Percentiles rank a stretch among this genome's conserved stretches.
Conservation (phyloP, 2,797 vertebrate species). For the Xerus rutilus region DNA sequence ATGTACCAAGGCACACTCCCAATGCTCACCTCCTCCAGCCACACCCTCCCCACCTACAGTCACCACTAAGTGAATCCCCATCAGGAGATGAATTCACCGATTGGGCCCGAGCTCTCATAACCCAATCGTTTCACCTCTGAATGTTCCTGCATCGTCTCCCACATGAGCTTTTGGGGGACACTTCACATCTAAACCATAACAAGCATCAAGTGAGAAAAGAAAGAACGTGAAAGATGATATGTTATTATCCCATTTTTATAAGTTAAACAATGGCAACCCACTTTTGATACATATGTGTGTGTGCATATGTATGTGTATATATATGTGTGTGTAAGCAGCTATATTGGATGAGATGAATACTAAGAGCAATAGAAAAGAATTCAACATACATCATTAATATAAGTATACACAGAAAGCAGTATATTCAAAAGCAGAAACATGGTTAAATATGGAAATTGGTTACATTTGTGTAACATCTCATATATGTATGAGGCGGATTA, state of each 20-base stretch:
- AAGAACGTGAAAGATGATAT: not conserved
- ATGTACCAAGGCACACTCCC: too few relatives aligned
- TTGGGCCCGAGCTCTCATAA: too few relatives aligned
- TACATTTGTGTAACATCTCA: not conserved
- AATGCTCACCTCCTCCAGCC: too few relatives aligned
- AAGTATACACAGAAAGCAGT: not conserved
- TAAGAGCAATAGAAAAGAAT: not conserved
- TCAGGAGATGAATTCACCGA: too few relatives aligned
- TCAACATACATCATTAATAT: not conserved
- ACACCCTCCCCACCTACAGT: too few relatives aligned
- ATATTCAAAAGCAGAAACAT: not conserved
- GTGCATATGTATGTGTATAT: too few relatives aligned
- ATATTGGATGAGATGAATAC: not conserved
- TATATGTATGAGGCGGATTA: not conserved
- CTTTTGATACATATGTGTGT: not conserved
- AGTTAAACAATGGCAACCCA: not conserved
- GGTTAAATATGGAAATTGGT: too few relatives aligned
- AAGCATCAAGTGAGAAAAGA: not conserved
- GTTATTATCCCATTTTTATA: not conserved
- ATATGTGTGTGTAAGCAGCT: not conserved
- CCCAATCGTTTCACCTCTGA: too few relatives aligned
- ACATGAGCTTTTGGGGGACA: too few relatives aligned
- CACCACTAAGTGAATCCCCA: too few relatives aligned
- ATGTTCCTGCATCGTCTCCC: too few relatives aligned
- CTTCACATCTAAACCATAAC: too few relatives aligned